phyloP scores from a whole-genome alignment of 1,140 invertebrate species.

The Temnothorax curvispinosus region DNA sequence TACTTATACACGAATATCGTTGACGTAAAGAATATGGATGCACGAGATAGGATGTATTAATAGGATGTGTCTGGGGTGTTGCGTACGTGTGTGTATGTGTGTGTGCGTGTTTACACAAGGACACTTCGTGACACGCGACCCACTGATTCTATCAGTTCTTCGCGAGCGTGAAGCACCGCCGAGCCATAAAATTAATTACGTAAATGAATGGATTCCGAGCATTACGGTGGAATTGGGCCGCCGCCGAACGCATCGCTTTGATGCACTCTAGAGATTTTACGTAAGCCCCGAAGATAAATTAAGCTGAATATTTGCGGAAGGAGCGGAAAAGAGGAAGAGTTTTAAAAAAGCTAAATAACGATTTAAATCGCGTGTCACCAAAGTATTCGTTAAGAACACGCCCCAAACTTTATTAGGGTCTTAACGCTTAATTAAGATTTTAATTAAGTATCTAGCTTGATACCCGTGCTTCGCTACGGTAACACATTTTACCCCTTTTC shows the following conservation, averaged over 20 bases:
- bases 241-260: background rate
- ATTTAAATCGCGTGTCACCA: background rate
- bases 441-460: background rate
- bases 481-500: too few relatives aligned
- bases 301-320: background rate
- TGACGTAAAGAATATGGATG: background rate
- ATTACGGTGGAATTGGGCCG: background rate
- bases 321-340: background rate
- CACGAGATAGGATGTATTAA: conserved; percentile 4
- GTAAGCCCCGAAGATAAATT: background rate
- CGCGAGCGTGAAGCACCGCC: background rate
- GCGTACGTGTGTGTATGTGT: background rate
- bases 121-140: conserved; percentile 18
- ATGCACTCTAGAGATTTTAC: background rate
- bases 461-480: too few relatives aligned
- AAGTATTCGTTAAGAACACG: background rate
- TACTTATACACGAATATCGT: background rate
- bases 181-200: conserved; percentile 35
- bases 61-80: conserved; percentile 5
- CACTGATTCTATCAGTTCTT: conserved; percentile 25
- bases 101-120: background rate
- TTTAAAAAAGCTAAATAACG: background rate
- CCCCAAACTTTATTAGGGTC: background rate
- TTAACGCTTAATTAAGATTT: background rate
- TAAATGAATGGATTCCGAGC: background rate